These are phyloP conservation scores for Vultur gryphus DNA, from an alignment of 2,797 vertebrate genomes.

Conservation along the genomic window DNA sequence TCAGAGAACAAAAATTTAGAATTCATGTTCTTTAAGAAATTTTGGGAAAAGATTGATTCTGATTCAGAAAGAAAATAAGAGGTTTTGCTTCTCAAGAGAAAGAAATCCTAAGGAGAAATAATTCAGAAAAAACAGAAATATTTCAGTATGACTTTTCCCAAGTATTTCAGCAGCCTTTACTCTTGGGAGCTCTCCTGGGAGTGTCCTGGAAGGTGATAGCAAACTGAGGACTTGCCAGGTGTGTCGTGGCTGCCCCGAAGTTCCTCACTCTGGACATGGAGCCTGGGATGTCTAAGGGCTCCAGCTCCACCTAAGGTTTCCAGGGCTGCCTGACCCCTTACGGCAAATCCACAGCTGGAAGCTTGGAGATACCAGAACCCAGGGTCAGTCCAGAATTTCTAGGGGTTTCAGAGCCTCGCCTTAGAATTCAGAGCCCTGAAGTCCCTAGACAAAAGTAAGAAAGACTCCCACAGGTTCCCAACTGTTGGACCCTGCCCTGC, in stretches of 20 bases:
- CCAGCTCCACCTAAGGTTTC: neutral
- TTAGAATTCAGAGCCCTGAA: neutral
- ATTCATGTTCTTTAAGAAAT: neutral
- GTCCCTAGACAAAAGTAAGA: neutral
- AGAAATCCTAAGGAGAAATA: neutral
- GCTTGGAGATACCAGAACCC: neutral
- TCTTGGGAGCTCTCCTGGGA: neutral
- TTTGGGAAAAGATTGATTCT: neutral
- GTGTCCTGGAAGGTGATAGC: neutral
- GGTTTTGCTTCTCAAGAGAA: neutral
- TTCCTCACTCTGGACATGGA: neutral
- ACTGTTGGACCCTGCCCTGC: neutral
- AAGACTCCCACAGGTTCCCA: neutral
- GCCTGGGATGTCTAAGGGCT: neutral
- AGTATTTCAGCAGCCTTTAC: neutral
- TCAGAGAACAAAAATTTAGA: neutral
- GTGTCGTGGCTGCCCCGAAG: neutral
- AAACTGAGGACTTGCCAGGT: neutral
- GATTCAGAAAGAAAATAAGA: neutral
- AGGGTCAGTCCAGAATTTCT: neutral
- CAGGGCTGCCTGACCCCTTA: neutral
- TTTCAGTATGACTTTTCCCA: neutral
- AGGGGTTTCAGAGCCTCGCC: neutral
- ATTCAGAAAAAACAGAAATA: neutral
- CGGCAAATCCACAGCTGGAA: neutral